Evolutionary conservation across 2,888 invertebrate species (phyloP), one percentile per base, ranked within the genome.

Genomic region (Orthosia incerta): DNA sequence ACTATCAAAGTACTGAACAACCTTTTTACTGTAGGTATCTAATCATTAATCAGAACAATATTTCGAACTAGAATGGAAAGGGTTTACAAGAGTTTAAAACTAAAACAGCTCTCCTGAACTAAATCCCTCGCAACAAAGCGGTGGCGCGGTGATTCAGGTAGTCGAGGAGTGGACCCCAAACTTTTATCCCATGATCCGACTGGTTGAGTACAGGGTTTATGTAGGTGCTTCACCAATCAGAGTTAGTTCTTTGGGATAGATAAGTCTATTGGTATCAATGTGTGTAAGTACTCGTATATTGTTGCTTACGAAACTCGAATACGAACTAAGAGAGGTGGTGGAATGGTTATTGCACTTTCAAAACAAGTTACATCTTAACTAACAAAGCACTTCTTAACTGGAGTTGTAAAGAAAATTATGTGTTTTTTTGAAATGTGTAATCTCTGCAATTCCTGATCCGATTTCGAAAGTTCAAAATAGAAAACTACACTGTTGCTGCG

Each of bases 101-200:
- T 82, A 79, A 79, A 72, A 79, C 66, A 81, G 68, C 45, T 60
- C 64, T 66, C 66, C 56, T 39, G 59, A 64, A 74, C 69, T 74
- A 67, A 74, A 82, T 78, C 79, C 81, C 70, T 67, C 55, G 61
- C 53, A 64, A 74, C 74, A 74, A 74, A 74, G 69, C 63, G 57
- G 57, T 72, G 63, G 65, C 53, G 62, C 46, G 23, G 73, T 51
- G 70, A 72, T 70, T 76, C 84, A 84, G 76, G 79, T 81, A 79
- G 71, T 57, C 56, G 53, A n/a, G 23, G 51, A 53, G 51, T 31
- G 60, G 51, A 39, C 73, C 73, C 71, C 16, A 84, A 83, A 83
- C 79, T 83, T 83, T 76, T 81, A 81, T 81, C 73, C 81, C 55
- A 66, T 79, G 76, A 83, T 84, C 73, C 79, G 12, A 72, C 60